phyloP scores from a whole-genome alignment of 2,888 invertebrate species.

The Priocnemis perturbator region DNA sequence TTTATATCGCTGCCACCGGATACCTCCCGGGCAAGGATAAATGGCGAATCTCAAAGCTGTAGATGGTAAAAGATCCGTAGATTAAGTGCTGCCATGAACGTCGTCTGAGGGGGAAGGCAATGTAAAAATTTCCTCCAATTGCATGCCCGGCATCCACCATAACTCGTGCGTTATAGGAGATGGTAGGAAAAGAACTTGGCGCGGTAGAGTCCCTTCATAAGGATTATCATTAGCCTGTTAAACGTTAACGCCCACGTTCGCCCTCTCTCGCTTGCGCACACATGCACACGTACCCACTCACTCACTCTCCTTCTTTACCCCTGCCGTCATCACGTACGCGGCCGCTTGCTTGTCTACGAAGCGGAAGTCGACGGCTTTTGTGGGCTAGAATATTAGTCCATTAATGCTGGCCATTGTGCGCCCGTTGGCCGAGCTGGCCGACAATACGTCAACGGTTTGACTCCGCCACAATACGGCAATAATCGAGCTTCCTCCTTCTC shows the following conservation, averaged over 20 bases:
- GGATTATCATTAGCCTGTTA: constrained; percentile 2
- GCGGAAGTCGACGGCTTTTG: constrained; percentile 53
- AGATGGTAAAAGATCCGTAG: too few species aligned
- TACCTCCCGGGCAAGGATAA: too few species aligned
- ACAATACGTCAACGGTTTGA: constrained; percentile 63
- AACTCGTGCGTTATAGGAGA: too few species aligned
- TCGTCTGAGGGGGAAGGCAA: too few species aligned
- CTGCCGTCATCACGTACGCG: constrained; percentile 14
- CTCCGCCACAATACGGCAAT: constrained; percentile 61
- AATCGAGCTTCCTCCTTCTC: constrained; percentile 58
- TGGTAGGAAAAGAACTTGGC: too few species aligned
- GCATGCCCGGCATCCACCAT: too few species aligned
- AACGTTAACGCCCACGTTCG: constrained; percentile 1
- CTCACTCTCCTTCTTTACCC: not conserved
- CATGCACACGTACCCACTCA: not conserved
- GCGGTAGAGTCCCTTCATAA: too few species aligned
- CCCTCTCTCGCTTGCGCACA: too few species aligned
- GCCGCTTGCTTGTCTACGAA: constrained; percentile 26
- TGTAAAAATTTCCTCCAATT: too few species aligned
- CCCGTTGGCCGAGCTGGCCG: constrained; percentile 44
- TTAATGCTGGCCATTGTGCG: constrained; percentile 57
- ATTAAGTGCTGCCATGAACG: too few species aligned
- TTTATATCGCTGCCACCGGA: too few species aligned
- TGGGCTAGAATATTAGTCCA: constrained; percentile 58
- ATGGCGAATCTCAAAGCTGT: too few species aligned